These are phyloP conservation scores for Agrotis puta DNA, from an alignment of 2,888 invertebrate species.

Conservation along the genomic window DNA sequence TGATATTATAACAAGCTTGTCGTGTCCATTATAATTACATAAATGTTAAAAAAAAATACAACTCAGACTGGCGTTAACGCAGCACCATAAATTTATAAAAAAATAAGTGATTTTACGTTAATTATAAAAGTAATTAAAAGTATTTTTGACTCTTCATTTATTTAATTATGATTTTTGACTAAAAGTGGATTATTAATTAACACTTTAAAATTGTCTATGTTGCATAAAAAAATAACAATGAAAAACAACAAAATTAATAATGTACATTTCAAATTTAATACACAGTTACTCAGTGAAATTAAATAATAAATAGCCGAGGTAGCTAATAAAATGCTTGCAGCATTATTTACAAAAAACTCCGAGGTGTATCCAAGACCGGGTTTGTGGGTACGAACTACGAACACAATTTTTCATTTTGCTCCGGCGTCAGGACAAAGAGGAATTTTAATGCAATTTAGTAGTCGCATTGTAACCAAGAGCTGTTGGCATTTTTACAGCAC, in stretches of 20 bases:
- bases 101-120: neutral
- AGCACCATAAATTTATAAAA: slow-evolving; percentile 34
- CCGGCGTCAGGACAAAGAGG: slow-evolving; percentile 73
- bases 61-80: slow-evolving; percentile 39
- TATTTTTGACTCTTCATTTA: neutral
- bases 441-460: slow-evolving; percentile 84
- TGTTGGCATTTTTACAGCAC: slow-evolving; percentile 71
- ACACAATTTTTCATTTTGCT: slow-evolving; percentile 77
- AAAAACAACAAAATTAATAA: neutral
- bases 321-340: slow-evolving; percentile 54
- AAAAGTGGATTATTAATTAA: neutral
- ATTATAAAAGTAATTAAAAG: neutral
- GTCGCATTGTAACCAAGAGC: slow-evolving; percentile 70
- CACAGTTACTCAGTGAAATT: slow-evolving; percentile 21
- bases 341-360: slow-evolving; percentile 54
- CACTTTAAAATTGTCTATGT: no score
- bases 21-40: slow-evolving; percentile 69
- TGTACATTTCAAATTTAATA: slow-evolving; percentile 21
- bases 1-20: slow-evolving; percentile 65
- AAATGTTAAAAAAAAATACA: slow-evolving; percentile 45
- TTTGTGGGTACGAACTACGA: slow-evolving; percentile 64
- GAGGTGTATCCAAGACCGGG: slow-evolving; percentile 56
- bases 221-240: neutral
- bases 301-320: slow-evolving; percentile 47
- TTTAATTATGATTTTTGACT: no score